Evolutionary conservation across 2,113 vertebrate genomes (phyloP).

Genomic region (Sapajus apella): DNA sequence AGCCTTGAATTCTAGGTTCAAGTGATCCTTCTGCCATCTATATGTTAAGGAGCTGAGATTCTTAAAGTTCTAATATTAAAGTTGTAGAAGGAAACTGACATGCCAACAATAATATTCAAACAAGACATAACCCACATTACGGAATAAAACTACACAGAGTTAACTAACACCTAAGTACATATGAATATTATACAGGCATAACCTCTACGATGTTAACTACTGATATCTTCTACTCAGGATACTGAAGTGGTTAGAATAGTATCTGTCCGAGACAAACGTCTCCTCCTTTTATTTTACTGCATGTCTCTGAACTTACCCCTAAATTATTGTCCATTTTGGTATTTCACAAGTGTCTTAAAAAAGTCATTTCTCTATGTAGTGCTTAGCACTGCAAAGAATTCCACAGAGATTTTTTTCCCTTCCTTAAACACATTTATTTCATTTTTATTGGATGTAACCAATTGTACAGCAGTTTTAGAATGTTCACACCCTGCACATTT

Average conservation of each 20-base stretch:
- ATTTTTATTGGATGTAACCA: background rate
- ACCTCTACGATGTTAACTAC: background rate
- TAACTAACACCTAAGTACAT: background rate
- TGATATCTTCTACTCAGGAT: background rate
- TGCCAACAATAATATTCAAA: background rate
- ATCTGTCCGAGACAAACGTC: background rate
- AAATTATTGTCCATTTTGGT: background rate
- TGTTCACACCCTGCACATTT: background rate
- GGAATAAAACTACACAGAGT: background rate
- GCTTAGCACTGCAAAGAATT: background rate
- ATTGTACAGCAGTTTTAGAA: background rate
- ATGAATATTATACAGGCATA: background rate
- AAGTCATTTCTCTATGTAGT: background rate
- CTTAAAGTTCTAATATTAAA: background rate
- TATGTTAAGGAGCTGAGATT: background rate
- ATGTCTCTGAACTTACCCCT: background rate
- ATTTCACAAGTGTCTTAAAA: background rate
- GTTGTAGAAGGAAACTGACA: background rate
- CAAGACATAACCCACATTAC: background rate
- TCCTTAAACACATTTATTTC: background rate
- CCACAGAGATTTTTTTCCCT: background rate
- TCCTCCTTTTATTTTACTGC: background rate
- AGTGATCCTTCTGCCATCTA: no score
- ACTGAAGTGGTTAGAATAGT: background rate
- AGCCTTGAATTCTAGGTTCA: no score